phyloP scores from a whole-genome alignment of 2,797 vertebrate genomes.

The Peromyscus nudipes region DNA sequence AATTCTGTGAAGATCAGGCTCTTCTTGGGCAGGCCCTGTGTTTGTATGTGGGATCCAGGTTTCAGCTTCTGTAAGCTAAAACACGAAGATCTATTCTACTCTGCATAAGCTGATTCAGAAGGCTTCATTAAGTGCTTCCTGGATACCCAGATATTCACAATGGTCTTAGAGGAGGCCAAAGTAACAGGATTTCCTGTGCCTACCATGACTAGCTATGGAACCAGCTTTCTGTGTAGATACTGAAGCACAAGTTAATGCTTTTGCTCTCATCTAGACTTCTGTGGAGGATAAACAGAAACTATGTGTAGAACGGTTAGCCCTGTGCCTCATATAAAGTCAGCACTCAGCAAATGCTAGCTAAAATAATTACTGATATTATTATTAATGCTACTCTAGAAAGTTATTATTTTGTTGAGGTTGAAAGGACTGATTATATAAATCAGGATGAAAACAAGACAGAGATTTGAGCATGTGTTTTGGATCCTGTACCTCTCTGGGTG shows the following conservation, averaged over 20 bases:
- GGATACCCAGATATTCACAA: background rate
- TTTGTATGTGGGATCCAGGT: background rate
- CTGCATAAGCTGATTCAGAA: background rate
- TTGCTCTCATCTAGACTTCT: background rate
- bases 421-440: background rate
- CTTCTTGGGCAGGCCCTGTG: background rate
- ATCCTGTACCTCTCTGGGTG: background rate
- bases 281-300: background rate
- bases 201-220: background rate
- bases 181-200: background rate
- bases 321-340: background rate
- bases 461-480: background rate
- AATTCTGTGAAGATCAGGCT: background rate
- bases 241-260: background rate
- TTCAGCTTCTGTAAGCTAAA: background rate
- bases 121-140: background rate
- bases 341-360: background rate
- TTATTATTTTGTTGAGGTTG: background rate
- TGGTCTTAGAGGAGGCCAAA: background rate
- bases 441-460: background rate
- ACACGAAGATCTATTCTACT: background rate
- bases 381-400: background rate
- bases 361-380: background rate
- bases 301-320: background rate
- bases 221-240: background rate